Base-by-base conservation (phyloP, 2,797 vertebrate species). In the Heteromormyrus szaboi region DNA sequence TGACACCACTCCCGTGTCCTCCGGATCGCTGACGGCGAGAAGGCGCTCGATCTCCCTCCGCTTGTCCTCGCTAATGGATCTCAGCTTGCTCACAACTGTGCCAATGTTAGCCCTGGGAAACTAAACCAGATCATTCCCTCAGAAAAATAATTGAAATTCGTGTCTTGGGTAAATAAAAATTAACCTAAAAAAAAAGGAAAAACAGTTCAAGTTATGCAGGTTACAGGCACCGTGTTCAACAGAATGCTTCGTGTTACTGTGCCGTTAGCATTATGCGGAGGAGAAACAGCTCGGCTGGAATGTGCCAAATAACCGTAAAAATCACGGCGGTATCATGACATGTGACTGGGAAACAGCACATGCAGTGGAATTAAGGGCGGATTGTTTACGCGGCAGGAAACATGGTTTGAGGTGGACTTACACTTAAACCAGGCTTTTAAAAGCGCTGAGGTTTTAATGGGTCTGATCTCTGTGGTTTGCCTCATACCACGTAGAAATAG, bases 21-120 rank as follows among this genome's bases (percentile, higher is more conserved):
- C 65, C 83, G 93, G 92, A 89, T 98, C 97, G 90, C 90, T 79
- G 33, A 94, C 91, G 68, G 90, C 87, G 93, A 99, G 95, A 88
- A 96, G 90, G 88, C 93, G 95, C 90, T 94, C 96, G 91, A 98
- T 94, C 92, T 98, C 97, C 89, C 89, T 94, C 90, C 93, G 93
- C 90, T 90, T 95, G 87, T 94, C 92, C 92, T 96, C 93, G 0
- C 93, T 91, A 86, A 95, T 83, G 4, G 91, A 94, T 89, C 95
- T 96, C 76, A 99, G 91, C 91, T 97, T 99, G 91, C 96, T 96
- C 90, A 98, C 86, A 92, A 97, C 94, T 86, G 88, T 90, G 89
- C 92, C 92, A 72, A 95, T 19, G 85, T 96, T 95, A 91, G 97
- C 95, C 93, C 92, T 90, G 56, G 96, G 94, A 93, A 97, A 98